Evolutionary conservation across 2,797 vertebrate genomes (phyloP), one percentile per base, ranked within the genome.

Genomic region (Sylvilagus floridanus): DNA sequence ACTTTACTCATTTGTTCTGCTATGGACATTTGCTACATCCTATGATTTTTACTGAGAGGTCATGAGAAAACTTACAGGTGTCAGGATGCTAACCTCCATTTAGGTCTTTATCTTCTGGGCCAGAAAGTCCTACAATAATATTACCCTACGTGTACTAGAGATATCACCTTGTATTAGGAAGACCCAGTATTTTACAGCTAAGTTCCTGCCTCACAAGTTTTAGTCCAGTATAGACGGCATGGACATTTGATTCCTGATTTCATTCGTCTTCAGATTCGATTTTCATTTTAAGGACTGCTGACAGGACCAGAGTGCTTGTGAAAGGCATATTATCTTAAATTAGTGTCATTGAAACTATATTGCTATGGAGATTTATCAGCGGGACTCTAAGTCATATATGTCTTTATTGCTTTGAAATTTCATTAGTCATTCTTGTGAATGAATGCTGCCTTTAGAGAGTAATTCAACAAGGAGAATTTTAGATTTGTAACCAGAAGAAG

Each of bases 351-450:
- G n/a, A 68, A 91, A 89, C 85, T 68, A 37, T 17, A 47, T 3
- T 63, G 30, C 35, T 42, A 2, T 32, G 75, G 19, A 69, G n/a
- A 91, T 35, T 54, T 54, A 76, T 17, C 19, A 26, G 10, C 26
- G 21, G 62, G 69, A 16, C n/a, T 86, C 7, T 68, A 65, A 16
- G 60, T 81, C 92, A 84, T 77, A 68, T 78, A 73, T 35, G 42
- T 52, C 69, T 82, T 76, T 76, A 52, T 68, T 77, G 24, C 4
- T 75, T 52, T 69, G 65, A 35, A 95, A 60, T 6, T 26, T 88
- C 42, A 13, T 82, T 83, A 65, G 72, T 57, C 52, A 92, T 78
- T 93, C 42, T 88, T 79, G 35, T 83, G 79, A 84, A 66, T 16
- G 32, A 50, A 32, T 35, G 22, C 14, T 77, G n/a, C 9, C 28